These are phyloP conservation scores for Blera fallax DNA, from an alignment of 2,888 invertebrate species.

Conservation along the genomic window DNA sequence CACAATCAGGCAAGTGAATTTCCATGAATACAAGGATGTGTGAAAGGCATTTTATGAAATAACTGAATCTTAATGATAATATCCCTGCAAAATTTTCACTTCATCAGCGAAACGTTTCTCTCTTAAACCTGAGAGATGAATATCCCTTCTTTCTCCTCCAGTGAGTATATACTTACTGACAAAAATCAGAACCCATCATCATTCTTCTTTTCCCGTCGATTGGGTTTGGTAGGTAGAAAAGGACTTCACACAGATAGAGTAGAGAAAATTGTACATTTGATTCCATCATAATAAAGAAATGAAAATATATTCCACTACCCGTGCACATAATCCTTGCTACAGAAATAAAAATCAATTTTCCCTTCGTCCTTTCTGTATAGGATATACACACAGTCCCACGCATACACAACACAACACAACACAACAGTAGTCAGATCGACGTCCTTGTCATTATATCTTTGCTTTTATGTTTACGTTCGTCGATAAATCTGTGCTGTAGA, in stretches of 20 bases:
- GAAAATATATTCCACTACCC: constrained; percentile 31
- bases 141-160: not conserved
- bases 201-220: constrained; percentile 5
- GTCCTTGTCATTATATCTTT: constrained; percentile 36
- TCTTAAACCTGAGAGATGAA: not conserved
- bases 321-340: constrained; percentile 9
- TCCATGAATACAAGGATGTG: constrained; percentile 11
- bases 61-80: constrained; percentile 38
- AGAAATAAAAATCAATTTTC: constrained; percentile 51
- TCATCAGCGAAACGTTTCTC: constrained; percentile 33
- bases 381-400: not conserved
- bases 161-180: not conserved
- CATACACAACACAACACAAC: not conserved
- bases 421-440: not conserved
- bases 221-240: not conserved
- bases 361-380: not conserved
- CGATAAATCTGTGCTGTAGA: constrained; percentile 49
- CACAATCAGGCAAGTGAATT: constrained; percentile 19
- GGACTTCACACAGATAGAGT: not conserved
- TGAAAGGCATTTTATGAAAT: constrained; percentile 18
- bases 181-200: constrained; percentile 17
- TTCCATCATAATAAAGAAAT: constrained; percentile 53
- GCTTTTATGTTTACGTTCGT: constrained; percentile 30
- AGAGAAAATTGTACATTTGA: constrained; percentile 12
- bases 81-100: constrained; percentile 37